Base-by-base conservation (phyloP, 2,113 vertebrate genomes). In the Caranx melampygus region DNA sequence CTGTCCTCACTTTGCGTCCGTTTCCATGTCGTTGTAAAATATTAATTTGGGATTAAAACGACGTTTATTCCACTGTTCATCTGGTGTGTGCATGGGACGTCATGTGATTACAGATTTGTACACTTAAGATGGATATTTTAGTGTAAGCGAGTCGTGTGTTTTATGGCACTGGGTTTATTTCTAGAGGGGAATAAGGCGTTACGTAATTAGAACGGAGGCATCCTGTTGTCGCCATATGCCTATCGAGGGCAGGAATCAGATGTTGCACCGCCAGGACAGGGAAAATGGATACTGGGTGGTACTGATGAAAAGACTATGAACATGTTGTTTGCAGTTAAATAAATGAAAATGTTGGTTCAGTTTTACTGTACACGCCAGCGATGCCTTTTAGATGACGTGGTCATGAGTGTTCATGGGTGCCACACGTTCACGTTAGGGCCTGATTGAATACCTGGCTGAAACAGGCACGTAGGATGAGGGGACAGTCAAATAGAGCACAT, bases 11-110 rank as follows among this genome's bases (percentile, higher is more conserved):
- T 78, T 47, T 76, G 64, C 59, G 16, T 72, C 69, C 71, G 82
- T 90, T 82, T 91, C 87, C 89, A 92, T 91, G 83, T 90, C 87
- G 78, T 84, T 67, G 8, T 92, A 33, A 90, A 93, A 90, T 70
- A 90, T 92, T 92, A 34, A 92, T 90, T 55, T 76, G 16, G 1
- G 26, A 49, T 51, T 65, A 55, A 85, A 85, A 78, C 55, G 54
- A 34, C 49, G 40, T 10, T 20, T 40, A 40, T 59, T 47, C 12
- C 5, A 1, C 15, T 60, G 2, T 4, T 54, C 7, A 47, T n/a
- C 11, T 49, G 0, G 52, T 9, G 3, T 7, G 18, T 44, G 8
- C 42, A 31, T 14, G 1, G 52, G 6, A 0, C 16, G 0, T 9
- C 5, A 1, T 14, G 33, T 49, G 60, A 1, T 14, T 35, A 4